Base-by-base conservation (phyloP, 2,888 invertebrate species). In the Creontiades dilutus region DNA sequence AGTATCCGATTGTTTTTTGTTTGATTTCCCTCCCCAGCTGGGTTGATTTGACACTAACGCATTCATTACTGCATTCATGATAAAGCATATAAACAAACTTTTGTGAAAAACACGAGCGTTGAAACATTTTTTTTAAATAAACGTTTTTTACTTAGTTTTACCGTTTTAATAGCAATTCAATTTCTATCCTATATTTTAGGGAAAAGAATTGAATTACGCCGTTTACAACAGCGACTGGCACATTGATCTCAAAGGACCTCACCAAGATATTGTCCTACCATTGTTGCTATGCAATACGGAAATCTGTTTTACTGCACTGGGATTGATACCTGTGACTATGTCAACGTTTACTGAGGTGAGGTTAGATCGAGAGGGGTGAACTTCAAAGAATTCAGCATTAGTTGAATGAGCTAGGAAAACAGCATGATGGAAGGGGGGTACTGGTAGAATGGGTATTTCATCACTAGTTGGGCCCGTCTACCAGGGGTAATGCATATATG, bases 291-390 rank as follows among this genome's bases (percentile, higher is more conserved):
- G 85, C 37, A 57, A 46, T 16, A 85, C 57, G 28, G 9, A 57
- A n/a, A 85, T 85, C 5, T 3, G 27, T 27, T 27, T 85, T n/a
- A 85, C 85, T 16, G 85, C 61, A 16, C 23, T 85, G 7, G 85
- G 85, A 12, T 12, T 85, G 61, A 85, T 85, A 13, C 61, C 85
- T 27, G 57, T 61, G 14, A 52, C 52, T 27, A 57, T 85, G n/a
- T 9, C 19, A 57, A 85, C 85, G 5, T 85, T 85, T 37, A 85
- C 61, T 57, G 85, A 85, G 37, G 85, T 85, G 61, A 85, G 52
- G 7, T 52, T 14, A 13, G 3, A 11, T 7, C 5, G 52, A 7
- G 52, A 14, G 16, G 52, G 52, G 11, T n/a, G n/a, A 11, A 52
- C 16, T 11, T 52, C 52, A 52, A 13, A 2, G 52, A 52, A 5